Conservation (phyloP, 2,888 invertebrate species). For the Siphlonurus alternatus region DNA sequence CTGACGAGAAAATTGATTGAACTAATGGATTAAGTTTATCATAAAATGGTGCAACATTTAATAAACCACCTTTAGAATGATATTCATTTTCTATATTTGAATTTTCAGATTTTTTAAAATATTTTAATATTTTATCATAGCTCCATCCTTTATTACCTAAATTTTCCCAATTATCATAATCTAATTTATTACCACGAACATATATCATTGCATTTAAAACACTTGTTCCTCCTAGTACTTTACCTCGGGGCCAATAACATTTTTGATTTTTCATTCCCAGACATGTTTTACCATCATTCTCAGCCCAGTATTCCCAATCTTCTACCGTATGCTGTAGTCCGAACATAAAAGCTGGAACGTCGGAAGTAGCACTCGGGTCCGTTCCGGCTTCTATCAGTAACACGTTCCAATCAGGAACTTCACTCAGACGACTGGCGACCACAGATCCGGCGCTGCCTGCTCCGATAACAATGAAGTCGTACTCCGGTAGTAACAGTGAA, state of each 20-base stretch:
- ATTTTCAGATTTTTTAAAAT: slow-evolving; percentile 35
- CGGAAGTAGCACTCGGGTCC: slow-evolving; percentile 28
- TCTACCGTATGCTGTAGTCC: slow-evolving; percentile 21
- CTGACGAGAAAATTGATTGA: slow-evolving; percentile 21
- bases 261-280: slow-evolving; percentile 21
- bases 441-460: slow-evolving; percentile 35
- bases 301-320: slow-evolving; percentile 32
- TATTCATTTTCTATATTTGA: slow-evolving; percentile 18
- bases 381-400: slow-evolving; percentile 35
- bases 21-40: slow-evolving; percentile 21
- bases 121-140: slow-evolving; percentile 30
- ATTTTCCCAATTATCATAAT: slow-evolving; percentile 37
- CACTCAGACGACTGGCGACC: slow-evolving; percentile 31
- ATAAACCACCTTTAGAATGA: slow-evolving; percentile 20
- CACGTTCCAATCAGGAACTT: slow-evolving; percentile 28
- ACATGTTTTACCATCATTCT: slow-evolving; percentile 27
- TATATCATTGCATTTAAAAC: slow-evolving; percentile 44
- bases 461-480: slow-evolving; percentile 22
- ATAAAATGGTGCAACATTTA: slow-evolving; percentile 22
- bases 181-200: slow-evolving; percentile 34
- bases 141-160: slow-evolving; percentile 37
- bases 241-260: slow-evolving; percentile 39
- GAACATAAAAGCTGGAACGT: slow-evolving; percentile 27
- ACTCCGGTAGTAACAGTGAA: slow-evolving; percentile 22
- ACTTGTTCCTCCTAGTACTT: slow-evolving; percentile 42